Evolutionary conservation across 2,797 vertebrate genomes (phyloP).

Genomic region (Ctenochaetus hawaiiensis): DNA sequence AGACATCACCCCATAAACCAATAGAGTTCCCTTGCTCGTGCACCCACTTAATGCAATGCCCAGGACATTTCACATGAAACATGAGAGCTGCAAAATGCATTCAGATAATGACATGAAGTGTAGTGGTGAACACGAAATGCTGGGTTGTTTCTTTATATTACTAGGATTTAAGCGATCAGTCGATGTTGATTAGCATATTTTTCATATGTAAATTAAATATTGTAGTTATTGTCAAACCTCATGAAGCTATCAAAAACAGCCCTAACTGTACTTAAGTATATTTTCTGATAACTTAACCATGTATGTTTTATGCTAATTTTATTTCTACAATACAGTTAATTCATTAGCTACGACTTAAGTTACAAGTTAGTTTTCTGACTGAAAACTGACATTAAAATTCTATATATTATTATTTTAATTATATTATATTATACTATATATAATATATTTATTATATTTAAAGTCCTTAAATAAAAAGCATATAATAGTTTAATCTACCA

Average conservation of each 20-base stretch:
- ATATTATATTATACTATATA: background rate
- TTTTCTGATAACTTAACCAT: background rate
- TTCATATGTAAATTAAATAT: no score
- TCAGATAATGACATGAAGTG: constrained; percentile 34
- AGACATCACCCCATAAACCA: constrained; percentile 78
- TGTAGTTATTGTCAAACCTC: no score
- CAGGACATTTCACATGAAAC: constrained; percentile 58
- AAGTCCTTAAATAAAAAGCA: background rate
- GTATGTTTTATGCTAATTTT: background rate
- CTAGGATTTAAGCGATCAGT: background rate
- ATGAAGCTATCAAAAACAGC: no score
- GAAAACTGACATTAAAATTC: no score
- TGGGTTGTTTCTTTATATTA: constrained; percentile 11
- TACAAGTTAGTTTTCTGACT: background rate
- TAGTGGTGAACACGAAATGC: constrained; percentile 7
- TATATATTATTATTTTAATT: no score
- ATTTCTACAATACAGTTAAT: background rate
- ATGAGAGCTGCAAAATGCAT: constrained; percentile 58
- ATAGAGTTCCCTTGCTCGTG: constrained; percentile 56
- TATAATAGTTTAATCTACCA: background rate
- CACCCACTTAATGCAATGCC: constrained; percentile 57
- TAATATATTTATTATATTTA: no score
- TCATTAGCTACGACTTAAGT: background rate
- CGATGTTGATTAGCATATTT: no score
- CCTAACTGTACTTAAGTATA: background rate